Evolutionary conservation across 2,113 vertebrate genomes (phyloP), one percentile per base, ranked within the genome.

Genomic region (Cyanoramphus novaezelandiae): DNA sequence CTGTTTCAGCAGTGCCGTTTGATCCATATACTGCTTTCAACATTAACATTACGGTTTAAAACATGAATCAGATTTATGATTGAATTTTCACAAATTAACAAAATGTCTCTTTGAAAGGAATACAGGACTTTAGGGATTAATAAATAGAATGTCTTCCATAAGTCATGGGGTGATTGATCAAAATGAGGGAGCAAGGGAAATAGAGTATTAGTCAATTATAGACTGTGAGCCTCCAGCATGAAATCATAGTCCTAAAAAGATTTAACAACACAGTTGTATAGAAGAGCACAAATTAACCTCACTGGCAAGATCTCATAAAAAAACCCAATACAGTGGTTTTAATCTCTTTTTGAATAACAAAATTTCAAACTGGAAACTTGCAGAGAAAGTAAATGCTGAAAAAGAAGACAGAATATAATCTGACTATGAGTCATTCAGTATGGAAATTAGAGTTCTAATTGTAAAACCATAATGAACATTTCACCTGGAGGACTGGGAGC

Each of bases 111-210:
- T 27, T 80, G 25, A 83, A 72, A 93, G 50, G 17, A 81, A 76
- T 85, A 81, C 37, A 85, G 83, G 59, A 63, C 33, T 47, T 90
- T 8, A 24, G 33, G 35, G 37, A 91, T 13, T 64, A 75, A 81
- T n/a, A 43, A 65, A 86, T 68, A 93, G 5, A 49, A 79, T 33
- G 8, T 27, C 9, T 70, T 70, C 50, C 71, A 6, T 68, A 95
- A 93, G 27, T 75, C 57, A 72, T 8, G 71, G 29, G 27, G 41
- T 77, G 33, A 65, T 8, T 84, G 72, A 82, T 62, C 60, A 82
- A 93, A 97, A 93, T 76, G 33, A 76, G 19, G 21, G 29, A 95
- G 94, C 55, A 82, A 47, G 35, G 35, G 35, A 93, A 92, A 70
- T 68, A 24, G 23, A 41, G 17, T 71, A 55, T 67, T 67, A 81